Evolutionary conservation across 2,888 invertebrate genomes (phyloP), one percentile per base, ranked within the genome.

Genomic region (Drosophila pseudotakahashii): DNA sequence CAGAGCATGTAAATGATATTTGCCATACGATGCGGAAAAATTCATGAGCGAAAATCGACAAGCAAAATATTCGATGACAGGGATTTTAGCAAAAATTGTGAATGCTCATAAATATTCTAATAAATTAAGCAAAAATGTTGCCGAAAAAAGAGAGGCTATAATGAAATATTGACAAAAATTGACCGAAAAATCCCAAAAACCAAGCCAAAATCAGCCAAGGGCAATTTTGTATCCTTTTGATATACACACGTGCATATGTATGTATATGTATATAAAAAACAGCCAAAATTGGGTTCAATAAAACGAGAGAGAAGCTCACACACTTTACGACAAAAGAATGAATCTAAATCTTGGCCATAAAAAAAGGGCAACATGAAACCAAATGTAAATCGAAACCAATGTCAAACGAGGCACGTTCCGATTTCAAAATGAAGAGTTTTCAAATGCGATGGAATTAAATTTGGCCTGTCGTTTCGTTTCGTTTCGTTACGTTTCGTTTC

Each of bases 211-310:
- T 5, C 51, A 23, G 23, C 41, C 44, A 60, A 36, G 42, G 36
- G 7, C 51, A 58, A 32, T 34, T 14, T 50, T 11, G 32, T 34
- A 55, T 57, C 26, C 37, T 7, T 47, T 26, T 16, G 16, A 44
- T 55, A 45, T 14, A 37, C 9, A 50, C 14, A 30, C 39, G 13
- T n/a, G 14, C 39, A 23, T 42, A 19, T 41, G 10, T 16, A 10
- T 41, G 7, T 37, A n/a, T 2, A 13, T 26, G 1, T 26, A 26
- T 26, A 60, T 60, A 77, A 52, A 50, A 74, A 69, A 62, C 34
- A 48, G 39, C 55, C 55, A 69, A 70, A 77, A 77, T 80, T 77
- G 75, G 70, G 62, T 63, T 75, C 78, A 79, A 77, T 77, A 77
- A 77, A 77, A 77, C 7, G n/a, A 34, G 63, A 34, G 63, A 41